Conservation (phyloP, 1,140 invertebrate genomes). For the Lepeophtheirus salmonis region DNA sequence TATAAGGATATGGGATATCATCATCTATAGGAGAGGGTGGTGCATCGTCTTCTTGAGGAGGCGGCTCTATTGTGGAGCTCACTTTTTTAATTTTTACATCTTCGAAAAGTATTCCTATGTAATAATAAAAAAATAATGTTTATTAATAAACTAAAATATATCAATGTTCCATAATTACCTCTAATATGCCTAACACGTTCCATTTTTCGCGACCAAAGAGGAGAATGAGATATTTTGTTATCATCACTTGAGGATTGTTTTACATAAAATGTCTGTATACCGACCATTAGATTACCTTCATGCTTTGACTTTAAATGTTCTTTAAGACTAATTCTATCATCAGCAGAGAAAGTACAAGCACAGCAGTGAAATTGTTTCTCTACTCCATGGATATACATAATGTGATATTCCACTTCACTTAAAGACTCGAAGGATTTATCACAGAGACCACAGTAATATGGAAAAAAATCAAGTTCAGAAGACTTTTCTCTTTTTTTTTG, state of each 20-base stretch:
- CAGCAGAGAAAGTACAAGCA: neutral
- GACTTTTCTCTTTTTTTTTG: neutral
- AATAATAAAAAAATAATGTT: too few relatives aligned
- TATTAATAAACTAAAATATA: too few relatives aligned
- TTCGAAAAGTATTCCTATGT: conserved; percentile 12
- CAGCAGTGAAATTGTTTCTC: neutral
- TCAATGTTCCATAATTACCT: too few relatives aligned
- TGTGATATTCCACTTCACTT: neutral
- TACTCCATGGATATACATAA: neutral
- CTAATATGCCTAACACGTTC: conserved; percentile 10
- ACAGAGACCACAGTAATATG: conserved; percentile 13
- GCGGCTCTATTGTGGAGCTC: neutral
- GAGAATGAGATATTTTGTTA: neutral
- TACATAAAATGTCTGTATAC: conserved; percentile 4
- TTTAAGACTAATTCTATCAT: neutral
- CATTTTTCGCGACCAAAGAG: conserved; percentile 15
- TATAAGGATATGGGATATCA: neutral
- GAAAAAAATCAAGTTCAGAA: neutral
- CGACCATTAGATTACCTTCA: neutral
- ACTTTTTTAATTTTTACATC: conserved; percentile 7
- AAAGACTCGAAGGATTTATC: neutral
- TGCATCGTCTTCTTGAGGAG: neutral
- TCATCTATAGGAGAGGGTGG: neutral
- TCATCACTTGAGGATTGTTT: neutral
- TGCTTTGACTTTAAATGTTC: neutral